A percentile compares a stretch with the other conserved stretches of the same genome.
These are phyloP conservation scores for Gymnogyps californianus DNA, from an alignment of 2,113 vertebrate species.

Conservation along the genomic window DNA sequence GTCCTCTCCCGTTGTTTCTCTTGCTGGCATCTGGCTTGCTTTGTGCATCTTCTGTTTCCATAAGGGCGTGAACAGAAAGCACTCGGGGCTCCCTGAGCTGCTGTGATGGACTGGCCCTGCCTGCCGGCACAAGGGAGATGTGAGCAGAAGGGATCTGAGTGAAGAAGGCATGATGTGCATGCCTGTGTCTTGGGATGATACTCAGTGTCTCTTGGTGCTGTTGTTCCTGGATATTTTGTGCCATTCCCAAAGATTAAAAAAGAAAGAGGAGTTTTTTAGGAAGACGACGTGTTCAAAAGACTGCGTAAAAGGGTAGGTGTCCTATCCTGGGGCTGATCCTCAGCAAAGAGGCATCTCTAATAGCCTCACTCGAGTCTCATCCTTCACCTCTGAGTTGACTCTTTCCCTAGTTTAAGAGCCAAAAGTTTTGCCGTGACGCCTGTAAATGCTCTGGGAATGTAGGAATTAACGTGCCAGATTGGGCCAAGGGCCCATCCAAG, in stretches of 20 bases:
- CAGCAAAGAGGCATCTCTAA: background rate
- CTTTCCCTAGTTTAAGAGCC: background rate
- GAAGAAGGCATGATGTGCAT: background rate
- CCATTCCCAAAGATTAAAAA: background rate
- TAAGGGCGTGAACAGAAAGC: accelerated
- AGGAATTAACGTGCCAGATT: background rate
- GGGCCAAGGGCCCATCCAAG: background rate
- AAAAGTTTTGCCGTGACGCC: background rate
- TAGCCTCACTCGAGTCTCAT: accelerated
- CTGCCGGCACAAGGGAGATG: background rate
- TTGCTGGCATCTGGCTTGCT: background rate
- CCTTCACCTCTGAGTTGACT: background rate
- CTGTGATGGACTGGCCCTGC: background rate
- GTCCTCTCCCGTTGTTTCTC: background rate
- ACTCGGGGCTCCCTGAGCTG: background rate
- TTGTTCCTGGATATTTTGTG: background rate
- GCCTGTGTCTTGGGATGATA: background rate
- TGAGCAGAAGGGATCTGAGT: background rate
- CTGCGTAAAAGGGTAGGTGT: background rate
- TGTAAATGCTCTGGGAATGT: background rate
- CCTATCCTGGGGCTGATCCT: background rate
- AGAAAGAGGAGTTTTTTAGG: background rate
- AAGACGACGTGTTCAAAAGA: background rate
- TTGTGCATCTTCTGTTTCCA: background rate
- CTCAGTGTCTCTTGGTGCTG: background rate